Conservation (phyloP, 2,888 invertebrate genomes). For the Belgica antarctica region DNA sequence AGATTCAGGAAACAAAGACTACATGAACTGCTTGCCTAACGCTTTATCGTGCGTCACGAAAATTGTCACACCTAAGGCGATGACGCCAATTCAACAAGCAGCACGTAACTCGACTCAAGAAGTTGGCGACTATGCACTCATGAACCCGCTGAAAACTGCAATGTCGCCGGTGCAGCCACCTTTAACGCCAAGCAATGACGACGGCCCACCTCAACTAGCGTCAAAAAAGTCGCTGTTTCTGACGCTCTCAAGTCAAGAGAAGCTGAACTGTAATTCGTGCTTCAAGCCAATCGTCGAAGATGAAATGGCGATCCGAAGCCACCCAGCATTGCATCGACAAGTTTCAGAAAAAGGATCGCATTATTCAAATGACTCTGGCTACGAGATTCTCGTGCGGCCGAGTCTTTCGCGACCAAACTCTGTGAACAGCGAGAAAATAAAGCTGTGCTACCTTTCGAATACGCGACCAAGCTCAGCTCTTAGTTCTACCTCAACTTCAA, state of each 20-base stretch:
- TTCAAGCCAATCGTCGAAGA: constrained; percentile 43
- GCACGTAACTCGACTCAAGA: not conserved
- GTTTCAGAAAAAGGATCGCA: constrained; percentile 47
- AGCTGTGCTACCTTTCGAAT: constrained; percentile 44
- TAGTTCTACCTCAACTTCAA: constrained; percentile 48
- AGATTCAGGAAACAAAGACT: constrained; percentile 47
- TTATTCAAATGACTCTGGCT: constrained; percentile 50
- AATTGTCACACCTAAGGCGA: constrained; percentile 34
- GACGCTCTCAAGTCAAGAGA: constrained; percentile 33
- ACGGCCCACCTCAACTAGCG: constrained; percentile 37
- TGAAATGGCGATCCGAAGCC: not conserved
- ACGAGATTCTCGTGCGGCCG: constrained; percentile 49
- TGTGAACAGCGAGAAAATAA: constrained; percentile 51
- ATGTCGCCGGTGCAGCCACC: constrained; percentile 14
- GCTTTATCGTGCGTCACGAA: constrained; percentile 31
- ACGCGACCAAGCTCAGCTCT: constrained; percentile 49
- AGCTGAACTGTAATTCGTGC: constrained; percentile 33
- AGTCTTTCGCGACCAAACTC: constrained; percentile 52
- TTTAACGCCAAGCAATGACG: not conserved
- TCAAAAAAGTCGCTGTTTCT: constrained; percentile 23
- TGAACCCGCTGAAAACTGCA: constrained; percentile 51
- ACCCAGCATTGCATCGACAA: constrained; percentile 16
- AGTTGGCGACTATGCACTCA: constrained; percentile 58
- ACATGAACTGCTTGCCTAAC: constrained; percentile 52
- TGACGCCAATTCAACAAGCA: constrained; percentile 15